These are phyloP conservation scores for Penaeus indicus DNA, from an alignment of 1,140 invertebrate genomes.

Conservation along the genomic window DNA sequence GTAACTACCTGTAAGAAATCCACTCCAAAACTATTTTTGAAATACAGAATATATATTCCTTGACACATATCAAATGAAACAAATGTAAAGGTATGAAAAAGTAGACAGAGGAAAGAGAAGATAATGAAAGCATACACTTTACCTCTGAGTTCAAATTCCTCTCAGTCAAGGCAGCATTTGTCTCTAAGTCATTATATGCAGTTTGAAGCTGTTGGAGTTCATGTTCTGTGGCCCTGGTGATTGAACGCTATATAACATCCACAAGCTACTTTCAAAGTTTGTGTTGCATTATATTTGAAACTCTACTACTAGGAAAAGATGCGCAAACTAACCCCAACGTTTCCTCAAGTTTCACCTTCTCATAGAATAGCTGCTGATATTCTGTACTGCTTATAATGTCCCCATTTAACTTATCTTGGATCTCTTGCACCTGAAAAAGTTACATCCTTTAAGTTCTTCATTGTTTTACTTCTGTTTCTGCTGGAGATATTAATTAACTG, in stretches of 20 bases:
- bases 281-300: not conserved
- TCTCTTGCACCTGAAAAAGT: conserved; percentile 35
- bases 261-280: not conserved
- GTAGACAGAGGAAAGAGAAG: too few species aligned
- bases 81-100: too few species aligned
- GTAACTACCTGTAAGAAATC: too few species aligned
- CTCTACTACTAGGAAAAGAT: too few species aligned
- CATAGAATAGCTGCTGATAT: conserved; percentile 30
- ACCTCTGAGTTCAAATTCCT: not conserved
- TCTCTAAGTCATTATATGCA: not conserved
- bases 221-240: conserved; percentile 15
- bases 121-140: not conserved
- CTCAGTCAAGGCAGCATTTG: not conserved
- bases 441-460: too few species aligned
- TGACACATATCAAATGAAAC: too few species aligned
- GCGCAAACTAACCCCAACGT: conserved; percentile 4
- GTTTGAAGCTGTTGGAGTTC: not conserved
- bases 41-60: too few species aligned
- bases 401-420: conserved; percentile 18
- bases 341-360: conserved; percentile 24
- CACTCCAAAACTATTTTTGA: too few species aligned
- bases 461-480: too few species aligned
- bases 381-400: conserved; percentile 20
- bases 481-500: too few species aligned
- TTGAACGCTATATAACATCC: not conserved